Conservation (phyloP, 1,140 invertebrate genomes). For the Diabrotica virgifera region DNA sequence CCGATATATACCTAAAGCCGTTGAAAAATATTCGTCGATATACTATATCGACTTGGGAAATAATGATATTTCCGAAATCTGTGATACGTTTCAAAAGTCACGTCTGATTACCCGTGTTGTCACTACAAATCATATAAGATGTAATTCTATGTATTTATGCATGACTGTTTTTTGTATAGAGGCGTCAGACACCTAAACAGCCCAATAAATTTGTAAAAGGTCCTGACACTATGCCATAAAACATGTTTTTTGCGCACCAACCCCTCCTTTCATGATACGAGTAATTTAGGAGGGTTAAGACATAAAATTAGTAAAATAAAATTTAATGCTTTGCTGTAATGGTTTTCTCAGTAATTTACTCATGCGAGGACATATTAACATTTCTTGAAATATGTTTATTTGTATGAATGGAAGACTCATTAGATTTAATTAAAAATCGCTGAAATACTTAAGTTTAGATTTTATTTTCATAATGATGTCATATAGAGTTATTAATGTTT, state of each 20-base stretch:
- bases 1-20: no score
- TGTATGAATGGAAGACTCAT: no score
- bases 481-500: no score
- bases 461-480: no score
- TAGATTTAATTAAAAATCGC: no score
- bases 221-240: background rate
- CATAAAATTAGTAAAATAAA: background rate
- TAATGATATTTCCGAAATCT: background rate
- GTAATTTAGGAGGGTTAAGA: background rate
- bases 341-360: no score
- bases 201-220: conserved; percentile 2
- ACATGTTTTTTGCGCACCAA: background rate
- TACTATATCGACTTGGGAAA: no score
- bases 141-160: background rate
- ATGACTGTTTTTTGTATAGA: background rate
- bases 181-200: conserved; percentile 1
- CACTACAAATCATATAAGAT: background rate
- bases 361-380: no score
- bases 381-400: no score
- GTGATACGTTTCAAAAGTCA: background rate
- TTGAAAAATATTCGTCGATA: no score
- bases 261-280: background rate
- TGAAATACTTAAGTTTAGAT: no score
- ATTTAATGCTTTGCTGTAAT: no score
- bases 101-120: background rate